These are phyloP conservation scores for Xyrauchen texanus DNA, from an alignment of 2,113 vertebrate species.

Conservation along the genomic window DNA sequence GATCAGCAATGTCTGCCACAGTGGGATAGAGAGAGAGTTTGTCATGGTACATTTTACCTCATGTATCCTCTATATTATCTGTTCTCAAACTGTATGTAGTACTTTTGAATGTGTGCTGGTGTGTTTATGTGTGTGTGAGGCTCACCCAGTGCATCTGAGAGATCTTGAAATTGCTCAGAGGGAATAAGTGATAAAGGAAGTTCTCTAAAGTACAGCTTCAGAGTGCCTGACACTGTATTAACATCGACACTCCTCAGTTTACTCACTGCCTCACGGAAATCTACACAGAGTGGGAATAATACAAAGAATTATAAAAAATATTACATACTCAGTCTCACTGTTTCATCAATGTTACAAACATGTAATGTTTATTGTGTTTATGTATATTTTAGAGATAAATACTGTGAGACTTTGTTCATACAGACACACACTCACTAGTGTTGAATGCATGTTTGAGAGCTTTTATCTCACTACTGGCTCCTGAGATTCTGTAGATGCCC, in stretches of 20 bases:
- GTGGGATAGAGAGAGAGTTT: constrained; percentile 4
- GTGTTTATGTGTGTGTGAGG: background rate
- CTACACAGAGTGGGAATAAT: constrained; percentile 51
- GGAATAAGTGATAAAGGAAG: constrained; percentile 75
- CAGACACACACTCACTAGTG: constrained; percentile 65
- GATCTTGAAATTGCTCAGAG: constrained; percentile 63
- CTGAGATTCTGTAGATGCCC: constrained; percentile 77
- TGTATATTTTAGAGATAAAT: background rate
- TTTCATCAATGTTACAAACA: too few species aligned
- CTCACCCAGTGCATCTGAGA: constrained; percentile 65
- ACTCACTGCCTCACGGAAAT: constrained; percentile 69
- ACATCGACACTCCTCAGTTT: constrained; percentile 68
- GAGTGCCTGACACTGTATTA: constrained; percentile 69
- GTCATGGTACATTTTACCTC: background rate
- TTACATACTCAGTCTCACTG: too few species aligned
- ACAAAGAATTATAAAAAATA: background rate
- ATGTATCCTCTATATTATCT: background rate
- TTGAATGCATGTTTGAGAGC: constrained; percentile 68
- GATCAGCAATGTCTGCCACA: constrained; percentile 66
- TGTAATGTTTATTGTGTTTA: too few species aligned
- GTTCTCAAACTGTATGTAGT: background rate
- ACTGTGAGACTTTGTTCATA: background rate
- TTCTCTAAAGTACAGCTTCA: constrained; percentile 77
- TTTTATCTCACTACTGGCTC: constrained; percentile 63
- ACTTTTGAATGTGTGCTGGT: background rate